Percentiles rank a stretch among this genome's conserved stretches.
These are phyloP conservation scores for Cryptosula pallasiana DNA, from an alignment of 2,888 invertebrate genomes.

Conservation along the genomic window DNA sequence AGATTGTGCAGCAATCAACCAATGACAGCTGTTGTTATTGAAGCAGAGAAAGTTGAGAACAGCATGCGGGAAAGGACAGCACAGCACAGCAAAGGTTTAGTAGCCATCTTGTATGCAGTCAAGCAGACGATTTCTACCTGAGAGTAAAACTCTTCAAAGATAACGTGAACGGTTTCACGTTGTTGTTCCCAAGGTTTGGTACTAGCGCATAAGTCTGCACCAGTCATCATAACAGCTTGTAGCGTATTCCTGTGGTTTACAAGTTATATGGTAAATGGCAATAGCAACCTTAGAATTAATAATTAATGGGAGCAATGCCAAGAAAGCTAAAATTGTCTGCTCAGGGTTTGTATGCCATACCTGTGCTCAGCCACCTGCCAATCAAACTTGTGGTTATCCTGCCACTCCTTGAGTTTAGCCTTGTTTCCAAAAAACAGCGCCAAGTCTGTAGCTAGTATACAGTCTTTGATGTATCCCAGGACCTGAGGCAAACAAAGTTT, in stretches of 20 bases:
- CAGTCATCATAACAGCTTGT: slow-evolving; percentile 76
- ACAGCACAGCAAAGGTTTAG: too few relatives aligned
- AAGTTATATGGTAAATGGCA: too few relatives aligned
- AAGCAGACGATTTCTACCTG: slow-evolving; percentile 55
- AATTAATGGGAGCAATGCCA: too few relatives aligned
- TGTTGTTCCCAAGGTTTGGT: slow-evolving; percentile 80
- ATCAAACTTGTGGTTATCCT: slow-evolving; percentile 60
- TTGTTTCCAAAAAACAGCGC: slow-evolving; percentile 75
- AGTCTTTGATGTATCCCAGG: slow-evolving; percentile 69
- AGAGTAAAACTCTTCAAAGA: slow-evolving; percentile 55
- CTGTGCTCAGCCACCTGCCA: slow-evolving; percentile 66
- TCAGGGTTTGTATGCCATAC: too few relatives aligned
- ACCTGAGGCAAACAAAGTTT: slow-evolving; percentile 56
- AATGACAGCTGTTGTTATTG: neutral
- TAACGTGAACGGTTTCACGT: slow-evolving; percentile 72
- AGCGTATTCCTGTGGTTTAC: neutral
- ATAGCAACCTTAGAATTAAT: too few relatives aligned
- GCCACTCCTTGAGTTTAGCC: slow-evolving; percentile 60
- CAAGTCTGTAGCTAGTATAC: slow-evolving; percentile 78
- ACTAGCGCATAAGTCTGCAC: slow-evolving; percentile 76
- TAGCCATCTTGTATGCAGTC: too few relatives aligned
- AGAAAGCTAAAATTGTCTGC: too few relatives aligned
- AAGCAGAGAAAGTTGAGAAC: neutral
- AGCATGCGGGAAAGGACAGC: neutral
- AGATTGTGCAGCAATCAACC: neutral